Percentiles rank a stretch among this genome's conserved stretches.
These are phyloP conservation scores for Herpetotheres cachinnans DNA, from an alignment of 2,113 vertebrate genomes.

Conservation along the genomic window DNA sequence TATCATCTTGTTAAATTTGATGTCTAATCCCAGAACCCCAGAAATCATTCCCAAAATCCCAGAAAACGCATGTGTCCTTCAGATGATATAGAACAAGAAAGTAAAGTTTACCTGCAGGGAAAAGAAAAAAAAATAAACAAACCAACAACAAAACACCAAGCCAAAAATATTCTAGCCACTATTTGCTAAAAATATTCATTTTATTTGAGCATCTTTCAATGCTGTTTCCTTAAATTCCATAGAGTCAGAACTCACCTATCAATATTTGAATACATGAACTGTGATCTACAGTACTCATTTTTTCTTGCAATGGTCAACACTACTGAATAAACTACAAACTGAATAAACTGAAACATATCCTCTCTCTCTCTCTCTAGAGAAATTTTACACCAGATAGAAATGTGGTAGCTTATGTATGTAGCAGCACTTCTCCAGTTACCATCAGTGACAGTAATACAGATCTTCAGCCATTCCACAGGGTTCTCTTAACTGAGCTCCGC, in stretches of 20 bases:
- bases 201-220: neutral
- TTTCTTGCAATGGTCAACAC: neutral
- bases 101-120: constrained; percentile 35
- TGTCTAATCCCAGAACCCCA: constrained; percentile 64
- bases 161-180: neutral
- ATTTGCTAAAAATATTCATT: constrained; percentile 6
- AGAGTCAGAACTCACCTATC: neutral
- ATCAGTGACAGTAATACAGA: neutral
- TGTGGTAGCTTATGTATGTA: neutral
- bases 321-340: neutral
- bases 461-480: neutral
- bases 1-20: constrained; percentile 72
- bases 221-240: neutral
- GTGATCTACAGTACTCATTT: neutral
- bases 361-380: neutral
- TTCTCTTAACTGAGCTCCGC: neutral
- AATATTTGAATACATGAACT: neutral
- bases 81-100: constrained; percentile 51
- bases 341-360: neutral
- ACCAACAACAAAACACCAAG: neutral
- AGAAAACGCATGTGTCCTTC: constrained; percentile 56
- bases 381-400: neutral
- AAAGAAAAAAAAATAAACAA: neutral
- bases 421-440: neutral
- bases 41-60: constrained; percentile 63